Base-by-base conservation (phyloP, 2,888 invertebrate genomes). In the Anagyrus pseudococci region DNA sequence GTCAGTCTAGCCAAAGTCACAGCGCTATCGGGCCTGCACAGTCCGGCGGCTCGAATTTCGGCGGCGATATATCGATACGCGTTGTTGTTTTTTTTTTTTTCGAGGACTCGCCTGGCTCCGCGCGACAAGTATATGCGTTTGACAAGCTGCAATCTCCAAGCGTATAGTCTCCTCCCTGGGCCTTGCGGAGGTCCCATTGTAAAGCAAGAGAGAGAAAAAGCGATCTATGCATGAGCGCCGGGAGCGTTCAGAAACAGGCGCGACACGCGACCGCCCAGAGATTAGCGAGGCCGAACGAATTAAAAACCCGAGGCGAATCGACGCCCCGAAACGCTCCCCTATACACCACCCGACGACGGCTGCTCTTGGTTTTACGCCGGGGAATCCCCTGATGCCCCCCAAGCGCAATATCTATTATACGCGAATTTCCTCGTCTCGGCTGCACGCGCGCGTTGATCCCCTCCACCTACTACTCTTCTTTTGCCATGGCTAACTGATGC, bases 201-300 rank as follows among this genome's bases (percentile, higher is more conserved):
- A 17, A 19, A 26, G 26, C 37, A 19, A 19, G 40, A 25, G 25
- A n/a, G 20, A 41, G 19, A 48, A 25, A 44, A 29, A 26, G 26
- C n/a, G 40, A 41, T 26, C 50, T 20, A 20, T 26, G 43, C 20
- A 41, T 37, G 52, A 37, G 25, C 44, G 10, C 15, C 19, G 22
- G 26, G 50, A 41, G n/a, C 25, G 62, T 49, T 57, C 62, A 58
- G 47, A 48, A 49, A 46, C 62, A 53, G 57, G 52, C 19, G 70
- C 72, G 68, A 72, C 71, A 78, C 78, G 78, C 75, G 79, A 68
- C 69, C 67, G 70, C n/a, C n/a, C n/a, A 72, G 68, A 62, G 74
- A 75, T 74, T 76, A 73, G 71, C 69, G 74, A 78, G 22, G 41
- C 33, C 58, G 55, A 59, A 59, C 48, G 53, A 65, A 61, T 61